Evolutionary conservation across 2,888 invertebrate genomes (phyloP), one percentile per base, ranked within the genome.

Genomic region (Artemia sp.): DNA sequence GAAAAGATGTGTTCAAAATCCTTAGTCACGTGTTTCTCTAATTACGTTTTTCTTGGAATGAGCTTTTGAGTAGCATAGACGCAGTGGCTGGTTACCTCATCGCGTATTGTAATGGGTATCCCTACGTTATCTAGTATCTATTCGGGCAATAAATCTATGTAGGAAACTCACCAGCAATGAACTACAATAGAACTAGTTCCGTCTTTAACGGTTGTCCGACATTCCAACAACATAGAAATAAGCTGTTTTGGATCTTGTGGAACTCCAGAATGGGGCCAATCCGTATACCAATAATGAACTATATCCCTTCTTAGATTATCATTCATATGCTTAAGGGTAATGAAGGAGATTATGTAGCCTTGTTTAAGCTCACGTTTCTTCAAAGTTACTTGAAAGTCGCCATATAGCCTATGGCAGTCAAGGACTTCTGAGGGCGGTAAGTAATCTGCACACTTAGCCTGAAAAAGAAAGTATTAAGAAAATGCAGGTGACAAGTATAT

Each of bases 371-470:
- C 93, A 11, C 92, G 84, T 76, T 89, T 89, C 80, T 91, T 91
- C 69, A 93, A 80, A 6, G 90, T 88, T 10, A 92, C 85, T 78
- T 91, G 90, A 79, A 84, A 93, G 76, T 94, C 91, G 2, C 92
- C 93, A 76, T 88, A 92, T 52, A 86, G 83, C 67, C 90, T 83
- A 77, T 89, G 88, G 78, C 89, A 90, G 78, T 94, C 93, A 4
- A 90, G 83, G n/a, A 92, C 87, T 76, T 92, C 90, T 2, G 91
- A 90, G 11, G 92, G 90, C 38, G 94, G 93, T 58, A 93, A 84
- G 78, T 95, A 95, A 77, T 92, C 90, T 68, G 87, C 87, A 79
- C 92, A 92, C 79, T 90, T 90, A 76, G 91, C 89, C 88, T 88
- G 78, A 52, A 82, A 81, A 70, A 72, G 69, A 70, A 70, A 52